Evolutionary conservation across 2,888 invertebrate genomes (phyloP).

Genomic region (Lacanobia oleracea): DNA sequence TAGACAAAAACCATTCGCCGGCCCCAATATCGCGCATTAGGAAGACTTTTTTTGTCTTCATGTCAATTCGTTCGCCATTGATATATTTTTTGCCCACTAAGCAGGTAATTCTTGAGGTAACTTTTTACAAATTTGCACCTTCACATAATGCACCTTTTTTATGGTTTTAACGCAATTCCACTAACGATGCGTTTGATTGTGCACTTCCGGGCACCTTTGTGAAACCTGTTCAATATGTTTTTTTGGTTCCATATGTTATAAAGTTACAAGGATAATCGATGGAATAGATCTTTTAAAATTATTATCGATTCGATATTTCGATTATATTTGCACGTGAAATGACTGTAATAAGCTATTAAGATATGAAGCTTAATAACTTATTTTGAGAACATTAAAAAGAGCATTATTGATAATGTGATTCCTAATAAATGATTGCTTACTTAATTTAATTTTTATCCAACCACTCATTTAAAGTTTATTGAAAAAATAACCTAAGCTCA

Average conservation of each 20-base stretch:
- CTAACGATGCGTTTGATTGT: conserved; percentile 83
- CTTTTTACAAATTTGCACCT: conserved; percentile 85
- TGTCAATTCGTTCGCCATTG: conserved; percentile 82
- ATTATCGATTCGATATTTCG: conserved; percentile 28
- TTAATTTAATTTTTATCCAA: conserved; percentile 43
- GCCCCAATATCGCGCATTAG: conserved; percentile 82
- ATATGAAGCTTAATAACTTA: conserved; percentile 43
- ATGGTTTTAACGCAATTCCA: conserved; percentile 81
- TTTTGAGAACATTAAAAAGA: conserved; percentile 34
- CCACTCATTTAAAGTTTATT: neutral
- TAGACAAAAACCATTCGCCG: conserved; percentile 68
- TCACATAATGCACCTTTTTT: conserved; percentile 80
- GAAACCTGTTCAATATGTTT: conserved; percentile 62
- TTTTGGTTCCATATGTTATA: conserved; percentile 64
- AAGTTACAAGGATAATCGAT: conserved; percentile 52
- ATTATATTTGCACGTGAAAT: conserved; percentile 42
- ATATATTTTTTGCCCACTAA: conserved; percentile 71
- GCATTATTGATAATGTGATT: conserved; percentile 35
- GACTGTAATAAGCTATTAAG: conserved; percentile 21
- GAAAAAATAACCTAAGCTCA: conserved; percentile 15
- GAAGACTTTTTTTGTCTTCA: conserved; percentile 75
- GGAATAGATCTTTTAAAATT: conserved; percentile 28
- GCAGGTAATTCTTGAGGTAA: conserved; percentile 72
- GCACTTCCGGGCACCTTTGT: conserved; percentile 78
- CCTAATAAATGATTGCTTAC: conserved; percentile 37